Base-by-base conservation (phyloP, 2,888 invertebrate species). In the Notocelia uddmanniana region DNA sequence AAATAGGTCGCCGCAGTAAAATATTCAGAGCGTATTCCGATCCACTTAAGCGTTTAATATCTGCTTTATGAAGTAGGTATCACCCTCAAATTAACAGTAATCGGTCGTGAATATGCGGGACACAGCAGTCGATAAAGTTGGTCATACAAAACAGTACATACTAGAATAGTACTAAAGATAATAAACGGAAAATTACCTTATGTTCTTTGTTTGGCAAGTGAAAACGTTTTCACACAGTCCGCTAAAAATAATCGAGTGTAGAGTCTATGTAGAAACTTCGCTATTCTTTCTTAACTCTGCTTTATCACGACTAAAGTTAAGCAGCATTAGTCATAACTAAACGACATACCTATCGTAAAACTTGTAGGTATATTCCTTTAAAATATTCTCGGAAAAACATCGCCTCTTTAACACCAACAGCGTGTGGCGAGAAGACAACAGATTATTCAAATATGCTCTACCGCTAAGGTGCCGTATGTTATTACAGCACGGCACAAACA, bases 11-110 rank as follows among this genome's bases (percentile, higher is more conserved):
- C 41, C 18, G 48, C 48, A 11, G 54, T 68, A 69, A 69, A 58
- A 26, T 70, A 70, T 64, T 37, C 70, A 26, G 37, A 26, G 26
- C 50, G 41, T 64, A 63, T 69, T 57, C 50, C 5, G 23, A 50
- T 50, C 50, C 26, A 26, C 48, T 64, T 34, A 62, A 15, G 6
- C 37, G 26, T 58, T 70, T 70, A 70, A 70, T 70, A 70, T 54
- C 41, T 26, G 41, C 19, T 18, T 57, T 37, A 52, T 41, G 70
- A 70, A 64, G 50, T 37, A 50, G 50, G 19, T 60, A 45, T 15
- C n/a, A 58, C 57, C 58, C 50, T 50, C 58, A 58, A 70, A 64
- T 68, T 52, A 60, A 58, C 64, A 41, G 64, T 41, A 70, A 70
- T 50, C 31, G n/a, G 31, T 18, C 52, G 41, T 58, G 26, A 21